Conservation (phyloP, 2,888 invertebrate genomes). For the Hemithea aestivaria region DNA sequence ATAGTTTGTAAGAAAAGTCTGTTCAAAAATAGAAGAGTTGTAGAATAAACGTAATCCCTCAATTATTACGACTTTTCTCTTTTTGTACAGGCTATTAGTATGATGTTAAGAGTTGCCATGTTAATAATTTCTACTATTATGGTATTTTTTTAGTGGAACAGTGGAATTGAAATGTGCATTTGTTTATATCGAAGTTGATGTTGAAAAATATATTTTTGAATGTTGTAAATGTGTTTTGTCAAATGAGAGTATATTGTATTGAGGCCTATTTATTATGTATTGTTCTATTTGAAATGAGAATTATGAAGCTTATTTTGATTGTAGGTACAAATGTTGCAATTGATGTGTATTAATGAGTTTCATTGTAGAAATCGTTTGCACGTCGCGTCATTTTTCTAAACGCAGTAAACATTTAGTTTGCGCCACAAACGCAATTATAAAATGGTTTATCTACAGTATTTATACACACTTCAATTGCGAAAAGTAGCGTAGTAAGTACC, state of each 20-base stretch:
- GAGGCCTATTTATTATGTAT: constrained; percentile 49
- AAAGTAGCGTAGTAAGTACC: constrained; percentile 9
- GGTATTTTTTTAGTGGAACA: constrained; percentile 35
- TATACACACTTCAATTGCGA: too few relatives aligned
- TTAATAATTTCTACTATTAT: constrained; percentile 39
- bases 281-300: constrained; percentile 31
- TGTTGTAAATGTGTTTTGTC: constrained; percentile 29
- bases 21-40: constrained; percentile 2
- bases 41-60: too few relatives aligned
- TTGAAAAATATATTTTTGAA: constrained; percentile 48
- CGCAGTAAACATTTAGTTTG: too few relatives aligned
- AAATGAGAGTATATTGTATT: constrained; percentile 18
- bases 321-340: constrained; percentile 4
- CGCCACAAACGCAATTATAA: too few relatives aligned
- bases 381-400: too few relatives aligned
- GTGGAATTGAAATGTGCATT: constrained; percentile 65
- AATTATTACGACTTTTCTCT: too few relatives aligned
- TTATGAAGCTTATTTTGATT: constrained; percentile 12
- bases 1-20: constrained; percentile 18
- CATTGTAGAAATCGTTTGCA: too few relatives aligned
- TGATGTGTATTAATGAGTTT: too few relatives aligned
- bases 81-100: constrained; percentile 45
- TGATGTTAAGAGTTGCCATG: constrained; percentile 58
- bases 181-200: constrained; percentile 46
- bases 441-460: too few relatives aligned